Base-by-base conservation (phyloP, 2,797 vertebrate species). In the Atherinosoma microstoma region DNA sequence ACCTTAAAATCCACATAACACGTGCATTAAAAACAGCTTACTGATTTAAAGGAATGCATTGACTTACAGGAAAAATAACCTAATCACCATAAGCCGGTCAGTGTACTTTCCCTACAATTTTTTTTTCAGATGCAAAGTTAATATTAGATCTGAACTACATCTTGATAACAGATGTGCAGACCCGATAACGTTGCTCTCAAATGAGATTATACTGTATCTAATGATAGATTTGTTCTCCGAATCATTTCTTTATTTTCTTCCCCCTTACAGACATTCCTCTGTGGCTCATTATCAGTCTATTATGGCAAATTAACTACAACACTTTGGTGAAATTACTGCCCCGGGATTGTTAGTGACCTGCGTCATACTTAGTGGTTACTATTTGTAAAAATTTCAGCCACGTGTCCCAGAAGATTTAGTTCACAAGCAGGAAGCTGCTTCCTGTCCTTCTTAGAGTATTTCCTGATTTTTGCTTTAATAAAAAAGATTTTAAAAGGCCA, bases 31-130 rank as follows among this genome's bases (percentile, higher is more conserved):
- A 84, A 82, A 76, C 76, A 67, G 71, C 70, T 81, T 16, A 64
- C 6, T 73, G 58, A 77, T 73, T 80, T 70, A 84, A 86, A 89
- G 85, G 85, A 89, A 87, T 87, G 84, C 80, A 73, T 16, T 24
- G 82, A 83, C 61, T 63, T 27, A 24, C 6, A 60, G 32, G 47
- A 8, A 36, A 12, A n/a, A 56, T 29, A 24, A 29, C n/a, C 13
- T 13, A 8, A 65, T 32, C 27, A 47, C 2, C 20, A 3, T 7
- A 58, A 20, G 60, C 20, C 54, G 67, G n/a, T 47, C 2, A 49
- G 51, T 45, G 10, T 58, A 13, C 24, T 45, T 20, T 16, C 42
- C 42, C 18, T 45, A 45, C 42, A 20, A 45, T n/a, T 45, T 20
- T 16, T 18, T 15, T 20, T 20, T 45, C 16, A 20, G 42, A 45